Evolutionary conservation across 2,888 invertebrate genomes (phyloP), one percentile per base, ranked within the genome.

Genomic region (Lasioglossum malachurum): DNA sequence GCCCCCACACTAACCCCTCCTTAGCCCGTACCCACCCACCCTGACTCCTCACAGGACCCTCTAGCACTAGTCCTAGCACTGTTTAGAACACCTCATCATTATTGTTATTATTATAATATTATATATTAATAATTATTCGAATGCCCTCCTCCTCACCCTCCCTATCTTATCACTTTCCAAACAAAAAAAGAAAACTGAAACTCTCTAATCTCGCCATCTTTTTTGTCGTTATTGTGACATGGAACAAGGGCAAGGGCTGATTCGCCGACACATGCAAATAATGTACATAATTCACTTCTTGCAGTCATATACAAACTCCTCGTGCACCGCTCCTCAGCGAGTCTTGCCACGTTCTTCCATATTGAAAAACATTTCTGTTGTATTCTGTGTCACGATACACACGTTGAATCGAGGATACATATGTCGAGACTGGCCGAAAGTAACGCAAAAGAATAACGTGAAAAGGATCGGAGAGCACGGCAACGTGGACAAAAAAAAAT

Each of bases 41-140:
- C 90, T 91, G 86, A 89, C 81, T 89, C 91, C 88, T 90, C 88
- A 90, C 90, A 91, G 92, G 91, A 93, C 92, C 93, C 92, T 92
- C 92, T 95, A 95, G 95, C 95, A 95, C 95, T 95, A 95, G 95
- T 95, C 95, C 94, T 95, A 95, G 94, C 95, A 95, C 94, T 95
- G 94, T 95, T 95, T 95, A 95, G 94, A 95, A 94, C 94, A 95
- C 94, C 93, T 94, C 95, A 94, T 95, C 93, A 94, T 95, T 95
- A 94, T 95, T 95, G 93, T 95, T 95, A 94, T 95, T 93, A 94
- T 93, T 94, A 94, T 92, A 93, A 93, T 93, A 93, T 93, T 93
- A 94, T 94, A 94, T 93, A 94, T 93, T 93, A 90, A 93, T 93
- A 93, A 94, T 94, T 94, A 93, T 94, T 94, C 94, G 86, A 92